A percentile compares a stretch with the other conserved stretches of the same genome.
phyloP scores from a whole-genome alignment of 2,888 invertebrate genomes.

The Charanyca ferruginea region DNA sequence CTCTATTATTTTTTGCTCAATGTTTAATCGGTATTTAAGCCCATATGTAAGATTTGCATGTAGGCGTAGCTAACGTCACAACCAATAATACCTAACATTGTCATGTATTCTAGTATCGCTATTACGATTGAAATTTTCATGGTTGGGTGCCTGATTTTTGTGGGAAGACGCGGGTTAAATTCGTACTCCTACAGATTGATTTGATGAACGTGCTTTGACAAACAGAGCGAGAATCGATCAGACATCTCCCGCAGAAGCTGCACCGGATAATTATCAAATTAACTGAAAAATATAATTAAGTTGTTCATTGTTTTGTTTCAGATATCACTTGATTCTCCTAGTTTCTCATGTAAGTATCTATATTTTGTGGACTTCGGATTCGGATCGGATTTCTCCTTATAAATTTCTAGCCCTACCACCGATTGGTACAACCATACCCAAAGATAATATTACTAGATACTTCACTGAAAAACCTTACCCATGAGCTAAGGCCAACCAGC shows the following conservation, averaged over 20 bases:
- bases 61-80: no score
- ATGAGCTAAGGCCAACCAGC: no score
- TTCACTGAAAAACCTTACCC: no score
- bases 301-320: conserved; percentile 63
- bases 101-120: no score
- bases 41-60: no score
- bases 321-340: conserved; percentile 67
- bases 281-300: neutral
- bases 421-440: no score
- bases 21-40: no score
- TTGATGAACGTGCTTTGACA: neutral
- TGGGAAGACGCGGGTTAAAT: neutral
- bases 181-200: neutral
- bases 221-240: neutral
- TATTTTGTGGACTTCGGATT: neutral
- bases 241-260: neutral
- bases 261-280: neutral
- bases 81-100: no score
- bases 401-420: no score
- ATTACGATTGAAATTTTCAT: neutral
- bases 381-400: no score
- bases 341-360: conserved; percentile 65
- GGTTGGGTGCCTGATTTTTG: neutral
- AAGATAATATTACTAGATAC: no score
- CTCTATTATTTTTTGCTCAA: no score